phyloP scores from a whole-genome alignment of 2,797 vertebrate species.

The Argentina silus region DNA sequence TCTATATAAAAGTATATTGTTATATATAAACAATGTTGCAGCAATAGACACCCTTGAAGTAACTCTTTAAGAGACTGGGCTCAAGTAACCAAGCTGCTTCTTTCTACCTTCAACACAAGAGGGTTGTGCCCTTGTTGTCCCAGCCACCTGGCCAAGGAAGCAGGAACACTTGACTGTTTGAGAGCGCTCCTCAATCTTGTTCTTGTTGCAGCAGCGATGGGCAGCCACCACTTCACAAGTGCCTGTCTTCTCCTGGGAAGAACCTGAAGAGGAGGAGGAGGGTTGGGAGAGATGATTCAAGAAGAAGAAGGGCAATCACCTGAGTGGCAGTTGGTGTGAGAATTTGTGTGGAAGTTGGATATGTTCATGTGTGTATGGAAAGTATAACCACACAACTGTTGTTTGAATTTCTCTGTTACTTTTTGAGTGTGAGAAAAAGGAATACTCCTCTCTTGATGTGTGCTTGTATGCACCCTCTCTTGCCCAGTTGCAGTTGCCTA shows the following conservation, averaged over 20 bases:
- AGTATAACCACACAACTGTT: too few relatives aligned
- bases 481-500: too few relatives aligned
- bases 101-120: slow-evolving; percentile 93
- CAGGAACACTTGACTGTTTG: slow-evolving; percentile 97
- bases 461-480: too few relatives aligned
- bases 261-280: slow-evolving; percentile 66
- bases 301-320: too few relatives aligned
- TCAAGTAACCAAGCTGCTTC: neutral
- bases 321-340: slow-evolving; percentile 7
- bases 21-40: neutral
- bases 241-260: slow-evolving; percentile 87
- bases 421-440: neutral
- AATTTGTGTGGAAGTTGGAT: neutral
- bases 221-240: slow-evolving; percentile 93
- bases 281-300: slow-evolving; percentile 22
- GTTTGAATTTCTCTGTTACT: too few relatives aligned
- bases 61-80: too few relatives aligned
- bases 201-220: slow-evolving; percentile 96
- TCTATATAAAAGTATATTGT: neutral
- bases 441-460: too few relatives aligned
- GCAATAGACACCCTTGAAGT: neutral
- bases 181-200: slow-evolving; percentile 93
- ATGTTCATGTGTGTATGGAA: neutral
- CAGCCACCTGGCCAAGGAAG: slow-evolving; percentile 93
- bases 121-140: slow-evolving; percentile 89